Percentiles rank a stretch among this genome's conserved stretches.
Conservation (phyloP, 2,113 vertebrate genomes). For the Dipodomys spectabilis region DNA sequence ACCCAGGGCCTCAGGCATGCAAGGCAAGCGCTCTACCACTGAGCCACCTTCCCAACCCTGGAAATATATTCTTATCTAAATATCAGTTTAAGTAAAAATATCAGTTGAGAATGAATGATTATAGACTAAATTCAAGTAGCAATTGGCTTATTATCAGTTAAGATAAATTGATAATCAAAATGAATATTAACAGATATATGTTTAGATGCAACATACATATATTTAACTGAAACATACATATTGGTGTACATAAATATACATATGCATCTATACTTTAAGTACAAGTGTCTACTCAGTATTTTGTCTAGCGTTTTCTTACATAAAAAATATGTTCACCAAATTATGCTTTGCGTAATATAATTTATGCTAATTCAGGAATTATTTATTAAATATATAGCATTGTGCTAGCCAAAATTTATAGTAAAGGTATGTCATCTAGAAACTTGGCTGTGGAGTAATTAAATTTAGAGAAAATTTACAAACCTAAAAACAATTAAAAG, state of each 20-base stretch:
- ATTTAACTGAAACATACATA: neutral
- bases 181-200: neutral
- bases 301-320: constrained; percentile 1
- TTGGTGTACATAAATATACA: neutral
- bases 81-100: constrained; percentile 33
- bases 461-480: neutral
- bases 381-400: neutral
- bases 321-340: neutral
- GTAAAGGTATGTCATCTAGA: neutral
- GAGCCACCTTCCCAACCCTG: too few species aligned
- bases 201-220: neutral
- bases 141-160: neutral
- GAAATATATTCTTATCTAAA: neutral
- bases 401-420: neutral
- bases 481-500: neutral
- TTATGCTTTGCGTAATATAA: neutral
- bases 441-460: neutral
- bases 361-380: neutral
- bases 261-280: neutral
- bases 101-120: neutral
- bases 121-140: neutral
- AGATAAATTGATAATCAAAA: neutral
- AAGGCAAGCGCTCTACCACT: too few species aligned
- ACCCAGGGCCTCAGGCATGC: too few species aligned
- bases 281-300: neutral